Evolutionary conservation across 2,888 invertebrate species (phyloP), one percentile per base, ranked within the genome.

Genomic region (Psococerastis gibbosa): DNA sequence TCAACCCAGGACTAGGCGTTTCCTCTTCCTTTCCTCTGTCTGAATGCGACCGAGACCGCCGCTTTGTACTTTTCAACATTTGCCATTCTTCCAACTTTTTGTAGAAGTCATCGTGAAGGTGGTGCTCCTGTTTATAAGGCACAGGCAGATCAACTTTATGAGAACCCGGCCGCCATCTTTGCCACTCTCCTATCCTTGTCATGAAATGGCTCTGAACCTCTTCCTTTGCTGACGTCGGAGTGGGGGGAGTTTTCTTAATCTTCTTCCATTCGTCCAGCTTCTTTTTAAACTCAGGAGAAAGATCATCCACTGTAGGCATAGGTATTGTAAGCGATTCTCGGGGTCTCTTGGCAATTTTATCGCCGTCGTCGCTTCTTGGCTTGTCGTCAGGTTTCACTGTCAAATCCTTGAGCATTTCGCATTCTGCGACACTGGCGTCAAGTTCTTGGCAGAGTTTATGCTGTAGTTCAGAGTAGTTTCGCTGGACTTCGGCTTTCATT

Each of bases 231-330:
- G 47, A 43, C n/a, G 49, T 49, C 43, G 46, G 46, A 8, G 48
- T 46, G 15, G 46, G 32, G 31, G 51, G 45, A 55, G 64, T 60
- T 48, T 67, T 75, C 53, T 75, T 77, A 54, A 72, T 75, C 43
- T 74, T 73, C 54, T 88, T 79, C 89, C 88, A 89, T 58, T 88
- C 87, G 50, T 78, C 75, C 22, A 89, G 62, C 57, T 87, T 88
- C 59, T 82, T 82, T 42, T 77, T 71, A 56, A 84, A 84, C 53
- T 83, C 82, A 1, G 81, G 75, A 1, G 81, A 78, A 4, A 84
- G 58, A 55, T 79, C 75, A 38, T 38, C 38, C 18, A 38, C n/a
- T 4, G 38, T 38, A 13, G 38, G 38, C 6, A 38, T 16, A 18
- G 38, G 38, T 5, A 38, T 38, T 11, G 38, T 13, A 16, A 38